Percentiles rank a stretch among this genome's conserved stretches.
phyloP scores from a whole-genome alignment of 92 coral and sea anemone species.

The Ricordea florida region DNA sequence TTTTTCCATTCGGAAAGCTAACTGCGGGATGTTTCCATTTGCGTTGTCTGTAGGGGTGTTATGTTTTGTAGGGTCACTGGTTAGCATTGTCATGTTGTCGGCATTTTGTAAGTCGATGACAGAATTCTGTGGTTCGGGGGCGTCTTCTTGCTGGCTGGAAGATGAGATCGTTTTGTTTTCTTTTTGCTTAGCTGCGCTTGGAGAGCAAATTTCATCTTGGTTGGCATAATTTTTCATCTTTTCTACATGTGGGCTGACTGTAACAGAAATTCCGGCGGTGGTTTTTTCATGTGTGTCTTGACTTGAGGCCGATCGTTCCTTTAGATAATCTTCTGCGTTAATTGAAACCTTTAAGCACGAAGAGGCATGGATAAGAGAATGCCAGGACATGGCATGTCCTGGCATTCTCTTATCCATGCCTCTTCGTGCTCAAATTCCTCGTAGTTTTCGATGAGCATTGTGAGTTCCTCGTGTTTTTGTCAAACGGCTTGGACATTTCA shows the following conservation, averaged over 20 bases:
- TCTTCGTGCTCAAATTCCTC: constrained; percentile 29
- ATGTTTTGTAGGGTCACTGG: too few species aligned
- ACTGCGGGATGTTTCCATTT: too few species aligned
- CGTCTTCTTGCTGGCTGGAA: constrained; percentile 9
- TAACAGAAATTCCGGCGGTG: not conserved
- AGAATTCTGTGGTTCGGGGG: not conserved
- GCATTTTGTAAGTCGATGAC: not conserved
- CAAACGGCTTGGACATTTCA: too few species aligned
- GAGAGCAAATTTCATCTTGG: not conserved
- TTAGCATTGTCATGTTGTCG: too few species aligned
- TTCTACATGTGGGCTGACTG: not conserved
- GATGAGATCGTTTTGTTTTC: not conserved
- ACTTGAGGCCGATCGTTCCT: too few species aligned
- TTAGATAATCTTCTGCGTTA: constrained; percentile 8
- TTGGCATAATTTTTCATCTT: not conserved
- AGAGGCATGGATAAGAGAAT: too few species aligned
- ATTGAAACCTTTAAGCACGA: not conserved
- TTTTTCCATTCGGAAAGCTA: too few species aligned
- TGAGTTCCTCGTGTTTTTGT: constrained; percentile 25
- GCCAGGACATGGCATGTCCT: too few species aligned
- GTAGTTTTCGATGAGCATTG: constrained; percentile 13
- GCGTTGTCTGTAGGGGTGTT: too few species aligned
- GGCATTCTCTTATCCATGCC: constrained; percentile 28
- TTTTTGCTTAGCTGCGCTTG: not conserved
- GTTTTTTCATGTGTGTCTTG: not conserved